These are phyloP conservation scores for Anas platyrhynchos DNA, from an alignment of 2,113 vertebrate species.

Conservation along the genomic window DNA sequence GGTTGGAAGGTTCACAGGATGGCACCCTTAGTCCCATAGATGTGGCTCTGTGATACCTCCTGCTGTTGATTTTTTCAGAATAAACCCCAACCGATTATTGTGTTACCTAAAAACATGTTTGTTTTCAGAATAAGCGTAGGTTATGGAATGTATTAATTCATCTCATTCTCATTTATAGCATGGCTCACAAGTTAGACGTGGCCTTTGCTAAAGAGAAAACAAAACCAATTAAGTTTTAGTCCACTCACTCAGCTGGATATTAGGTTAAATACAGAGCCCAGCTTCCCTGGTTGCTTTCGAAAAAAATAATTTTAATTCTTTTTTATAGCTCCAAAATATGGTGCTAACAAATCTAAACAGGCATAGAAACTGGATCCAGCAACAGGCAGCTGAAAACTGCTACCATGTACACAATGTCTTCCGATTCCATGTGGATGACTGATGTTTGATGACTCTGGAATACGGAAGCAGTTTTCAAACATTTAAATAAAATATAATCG, in stretches of 20 bases:
- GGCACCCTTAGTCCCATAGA: neutral
- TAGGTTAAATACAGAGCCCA: neutral
- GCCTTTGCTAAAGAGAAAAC: neutral
- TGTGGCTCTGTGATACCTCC: neutral
- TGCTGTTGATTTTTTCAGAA: neutral
- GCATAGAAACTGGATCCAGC: neutral
- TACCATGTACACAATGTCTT: neutral
- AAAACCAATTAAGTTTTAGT: neutral
- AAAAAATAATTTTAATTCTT: neutral
- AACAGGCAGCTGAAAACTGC: slow-evolving; percentile 21
- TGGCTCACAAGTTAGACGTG: neutral
- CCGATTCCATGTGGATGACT: neutral
- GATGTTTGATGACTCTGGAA: slow-evolving; percentile 34
- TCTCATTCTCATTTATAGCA: neutral
- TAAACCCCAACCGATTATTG: neutral
- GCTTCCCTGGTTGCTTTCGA: accelerated
- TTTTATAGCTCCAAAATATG: neutral
- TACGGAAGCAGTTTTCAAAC: slow-evolving; percentile 26
- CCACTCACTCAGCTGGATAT: neutral
- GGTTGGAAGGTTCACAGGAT: neutral
- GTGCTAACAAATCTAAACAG: neutral
- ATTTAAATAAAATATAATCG: slow-evolving; percentile 44
- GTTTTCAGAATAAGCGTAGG: neutral
- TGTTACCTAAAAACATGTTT: neutral
- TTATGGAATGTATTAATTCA: neutral